Evolutionary conservation across 2,797 vertebrate genomes (phyloP).

Genomic region (Tinamus major): DNA sequence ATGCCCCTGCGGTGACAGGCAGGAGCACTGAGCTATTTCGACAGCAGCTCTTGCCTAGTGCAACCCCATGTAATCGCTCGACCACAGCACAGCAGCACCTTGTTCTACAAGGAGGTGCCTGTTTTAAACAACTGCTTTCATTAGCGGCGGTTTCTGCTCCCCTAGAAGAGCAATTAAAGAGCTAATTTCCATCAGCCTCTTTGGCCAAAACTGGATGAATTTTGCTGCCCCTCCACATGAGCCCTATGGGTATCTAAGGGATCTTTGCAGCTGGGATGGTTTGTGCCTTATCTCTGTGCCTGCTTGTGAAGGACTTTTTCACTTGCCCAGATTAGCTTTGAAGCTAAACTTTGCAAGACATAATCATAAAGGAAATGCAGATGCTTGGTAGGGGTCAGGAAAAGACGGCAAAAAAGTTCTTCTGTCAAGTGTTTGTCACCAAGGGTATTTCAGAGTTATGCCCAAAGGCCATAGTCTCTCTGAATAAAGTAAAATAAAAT

Average conservation of each 20-base stretch:
- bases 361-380: not conserved
- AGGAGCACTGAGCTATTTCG: not conserved
- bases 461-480: not conserved
- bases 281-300: not conserved
- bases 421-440: not conserved
- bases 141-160: not conserved
- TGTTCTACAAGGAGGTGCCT: not conserved
- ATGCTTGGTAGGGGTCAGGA: not conserved
- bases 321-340: not conserved
- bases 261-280: not conserved
- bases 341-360: not conserved
- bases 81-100: not conserved
- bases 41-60: not conserved
- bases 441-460: not conserved
- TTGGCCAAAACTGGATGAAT: not conserved
- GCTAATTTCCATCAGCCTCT: not conserved
- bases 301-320: not conserved
- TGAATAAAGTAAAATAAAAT: not conserved
- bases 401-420: not conserved
- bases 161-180: not conserved
- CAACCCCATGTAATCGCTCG: not conserved
- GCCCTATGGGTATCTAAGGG: not conserved
- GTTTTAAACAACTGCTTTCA: not conserved
- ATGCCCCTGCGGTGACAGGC: not conserved
- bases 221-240: not conserved